These are phyloP conservation scores for Rhinoderma darwinii DNA, from an alignment of 2,113 vertebrate genomes.

Conservation along the genomic window DNA sequence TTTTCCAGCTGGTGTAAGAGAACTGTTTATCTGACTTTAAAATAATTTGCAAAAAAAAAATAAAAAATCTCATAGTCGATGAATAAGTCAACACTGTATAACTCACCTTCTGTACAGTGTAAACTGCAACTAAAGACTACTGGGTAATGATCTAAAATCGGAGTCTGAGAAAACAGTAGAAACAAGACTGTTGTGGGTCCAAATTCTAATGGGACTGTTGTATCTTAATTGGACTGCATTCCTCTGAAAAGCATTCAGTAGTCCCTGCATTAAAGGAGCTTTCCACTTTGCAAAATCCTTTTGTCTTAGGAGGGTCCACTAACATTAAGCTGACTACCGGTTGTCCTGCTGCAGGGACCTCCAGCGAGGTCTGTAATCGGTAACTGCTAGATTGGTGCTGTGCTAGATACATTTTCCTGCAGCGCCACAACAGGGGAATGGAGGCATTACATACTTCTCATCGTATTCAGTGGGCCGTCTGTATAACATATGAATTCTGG, in stretches of 20 bases:
- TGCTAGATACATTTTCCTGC: too few species aligned
- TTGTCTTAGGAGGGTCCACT: neutral
- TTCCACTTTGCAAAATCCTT: neutral
- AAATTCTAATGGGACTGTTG: neutral
- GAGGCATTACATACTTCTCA: too few species aligned
- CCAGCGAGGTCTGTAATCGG: too few species aligned
- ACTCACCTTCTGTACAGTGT: neutral
- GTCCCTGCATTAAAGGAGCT: neutral
- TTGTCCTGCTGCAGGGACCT: too few species aligned
- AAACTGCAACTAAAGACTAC: neutral
- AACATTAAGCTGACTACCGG: too few species aligned
- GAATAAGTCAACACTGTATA: neutral
- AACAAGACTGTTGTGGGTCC: neutral
- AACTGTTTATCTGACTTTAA: neutral
- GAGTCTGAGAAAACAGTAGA: neutral
- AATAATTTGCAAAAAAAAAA: too few species aligned
- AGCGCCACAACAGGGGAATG: too few species aligned
- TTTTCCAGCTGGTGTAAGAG: neutral
- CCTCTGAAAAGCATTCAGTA: neutral
- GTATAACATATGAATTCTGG: too few species aligned
- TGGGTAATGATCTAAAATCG: neutral
- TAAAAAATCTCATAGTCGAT: neutral
- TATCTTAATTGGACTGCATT: too few species aligned
- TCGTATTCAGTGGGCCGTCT: too few species aligned
- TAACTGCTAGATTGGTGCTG: too few species aligned